phyloP scores from a whole-genome alignment of 2,888 invertebrate genomes.

The Eupithecia dodoneata region DNA sequence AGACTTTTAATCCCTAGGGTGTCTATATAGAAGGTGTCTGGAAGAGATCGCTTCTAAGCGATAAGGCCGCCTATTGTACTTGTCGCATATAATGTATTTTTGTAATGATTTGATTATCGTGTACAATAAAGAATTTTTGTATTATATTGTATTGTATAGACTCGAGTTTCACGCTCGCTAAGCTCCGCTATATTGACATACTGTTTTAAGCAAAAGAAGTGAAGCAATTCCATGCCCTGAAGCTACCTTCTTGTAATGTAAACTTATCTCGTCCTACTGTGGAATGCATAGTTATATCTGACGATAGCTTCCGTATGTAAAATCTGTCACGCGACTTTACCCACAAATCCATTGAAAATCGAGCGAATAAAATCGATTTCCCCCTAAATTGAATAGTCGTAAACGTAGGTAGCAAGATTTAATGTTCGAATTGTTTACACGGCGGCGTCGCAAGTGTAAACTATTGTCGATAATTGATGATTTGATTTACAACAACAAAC shows the following conservation, averaged over 20 bases:
- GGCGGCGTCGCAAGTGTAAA: conserved; percentile 83
- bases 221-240: background rate
- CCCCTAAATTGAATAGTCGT: conserved; percentile 82
- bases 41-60: no score
- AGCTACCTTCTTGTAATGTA: background rate
- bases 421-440: conserved; percentile 81
- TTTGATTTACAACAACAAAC: conserved; percentile 84
- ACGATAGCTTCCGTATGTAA: conserved; percentile 78
- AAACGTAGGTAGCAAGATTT: conserved; percentile 80
- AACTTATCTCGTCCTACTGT: conserved; percentile 53
- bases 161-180: no score
- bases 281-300: conserved; percentile 38
- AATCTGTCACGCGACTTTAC: conserved; percentile 72
- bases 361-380: conserved; percentile 84
- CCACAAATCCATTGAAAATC: conserved; percentile 74
- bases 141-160: no score
- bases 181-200: no score
- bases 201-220: no score
- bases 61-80: no score
- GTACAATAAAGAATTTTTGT: no score
- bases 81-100: no score
- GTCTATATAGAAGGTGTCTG: no score
- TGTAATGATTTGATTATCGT: no score
- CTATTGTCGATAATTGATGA: conserved; percentile 84
- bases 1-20: no score